These are phyloP conservation scores for Macquaria ambigua DNA, from an alignment of 2,113 vertebrate genomes.

Conservation along the genomic window DNA sequence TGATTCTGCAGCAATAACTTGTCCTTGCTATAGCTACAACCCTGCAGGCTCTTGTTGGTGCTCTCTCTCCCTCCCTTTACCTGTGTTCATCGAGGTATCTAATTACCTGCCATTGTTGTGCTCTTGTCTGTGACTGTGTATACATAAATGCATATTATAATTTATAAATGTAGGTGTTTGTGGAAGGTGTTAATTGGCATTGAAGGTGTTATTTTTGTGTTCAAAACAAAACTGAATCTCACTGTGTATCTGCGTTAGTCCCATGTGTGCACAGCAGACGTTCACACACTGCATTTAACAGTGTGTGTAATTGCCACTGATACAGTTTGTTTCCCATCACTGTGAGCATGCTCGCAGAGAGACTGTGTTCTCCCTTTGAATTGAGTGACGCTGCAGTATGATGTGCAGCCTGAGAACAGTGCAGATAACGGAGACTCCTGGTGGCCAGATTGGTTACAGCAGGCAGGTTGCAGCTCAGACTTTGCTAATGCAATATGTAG, in stretches of 20 bases:
- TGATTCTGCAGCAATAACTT: slow-evolving; percentile 42
- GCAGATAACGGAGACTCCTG: slow-evolving; percentile 63
- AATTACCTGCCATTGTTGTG: not conserved
- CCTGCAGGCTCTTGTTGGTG: slow-evolving; percentile 1
- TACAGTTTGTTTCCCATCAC: slow-evolving; percentile 22
- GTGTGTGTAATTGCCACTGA: slow-evolving; percentile 24
- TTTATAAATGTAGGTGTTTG: not conserved
- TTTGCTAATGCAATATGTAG: not conserved
- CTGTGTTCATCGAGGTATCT: not conserved
- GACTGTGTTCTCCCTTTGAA: slow-evolving; percentile 59
- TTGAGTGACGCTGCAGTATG: slow-evolving; percentile 76
- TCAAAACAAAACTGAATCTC: not conserved
- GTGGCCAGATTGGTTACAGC: slow-evolving; percentile 60
- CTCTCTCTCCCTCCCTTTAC: not conserved
- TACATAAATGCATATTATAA: not conserved
- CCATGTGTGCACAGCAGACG: not conserved
- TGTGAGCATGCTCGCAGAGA: slow-evolving; percentile 53
- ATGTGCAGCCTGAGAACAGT: slow-evolving; percentile 33
- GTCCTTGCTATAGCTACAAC: slow-evolving; percentile 31
- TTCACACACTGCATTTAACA: slow-evolving; percentile 5
- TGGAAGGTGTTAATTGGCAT: not conserved
- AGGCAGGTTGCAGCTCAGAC: slow-evolving; percentile 21
- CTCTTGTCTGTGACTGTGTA: not conserved
- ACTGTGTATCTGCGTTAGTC: not conserved
- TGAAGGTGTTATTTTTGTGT: not conserved